These are phyloP conservation scores for Rhinichthys osculus DNA, from an alignment of 2,797 vertebrate species.

Conservation along the genomic window DNA sequence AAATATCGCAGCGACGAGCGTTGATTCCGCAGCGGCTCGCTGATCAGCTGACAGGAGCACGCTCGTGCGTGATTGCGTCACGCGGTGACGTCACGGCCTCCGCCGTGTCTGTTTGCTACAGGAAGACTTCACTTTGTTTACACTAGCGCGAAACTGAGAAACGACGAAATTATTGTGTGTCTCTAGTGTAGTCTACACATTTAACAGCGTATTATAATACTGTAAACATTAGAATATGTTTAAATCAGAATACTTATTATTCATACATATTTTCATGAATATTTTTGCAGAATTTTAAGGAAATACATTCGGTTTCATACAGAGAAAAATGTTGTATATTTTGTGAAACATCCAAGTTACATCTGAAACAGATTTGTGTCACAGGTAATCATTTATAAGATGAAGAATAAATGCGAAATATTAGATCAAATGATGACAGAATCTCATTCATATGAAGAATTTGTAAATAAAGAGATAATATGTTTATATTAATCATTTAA, in stretches of 20 bases:
- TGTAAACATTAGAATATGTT: neutral
- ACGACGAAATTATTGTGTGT: neutral
- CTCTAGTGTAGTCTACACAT: neutral
- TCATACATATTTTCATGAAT: too few relatives aligned
- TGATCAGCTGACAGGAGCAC: constrained; percentile 45
- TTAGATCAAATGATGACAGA: neutral
- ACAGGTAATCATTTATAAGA: neutral
- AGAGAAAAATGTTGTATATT: neutral
- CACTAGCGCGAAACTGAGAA: neutral
- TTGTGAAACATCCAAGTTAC: neutral
- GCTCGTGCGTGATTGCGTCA: constrained; percentile 38
- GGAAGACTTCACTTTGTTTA: neutral
- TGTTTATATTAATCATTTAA: neutral
- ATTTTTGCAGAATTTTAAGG: neutral
- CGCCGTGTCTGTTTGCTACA: too few relatives aligned
- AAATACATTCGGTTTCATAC: neutral
- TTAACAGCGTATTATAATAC: neutral
- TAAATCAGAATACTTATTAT: neutral
- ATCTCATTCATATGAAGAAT: neutral
- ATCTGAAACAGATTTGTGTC: neutral
- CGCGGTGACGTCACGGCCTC: neutral
- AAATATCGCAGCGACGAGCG: constrained; percentile 11
- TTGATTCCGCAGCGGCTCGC: constrained; percentile 19
- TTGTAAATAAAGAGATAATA: neutral
- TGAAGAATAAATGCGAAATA: neutral